phyloP scores from a whole-genome alignment of 2,797 vertebrate genomes.

The Euphonia xanthogaster region DNA sequence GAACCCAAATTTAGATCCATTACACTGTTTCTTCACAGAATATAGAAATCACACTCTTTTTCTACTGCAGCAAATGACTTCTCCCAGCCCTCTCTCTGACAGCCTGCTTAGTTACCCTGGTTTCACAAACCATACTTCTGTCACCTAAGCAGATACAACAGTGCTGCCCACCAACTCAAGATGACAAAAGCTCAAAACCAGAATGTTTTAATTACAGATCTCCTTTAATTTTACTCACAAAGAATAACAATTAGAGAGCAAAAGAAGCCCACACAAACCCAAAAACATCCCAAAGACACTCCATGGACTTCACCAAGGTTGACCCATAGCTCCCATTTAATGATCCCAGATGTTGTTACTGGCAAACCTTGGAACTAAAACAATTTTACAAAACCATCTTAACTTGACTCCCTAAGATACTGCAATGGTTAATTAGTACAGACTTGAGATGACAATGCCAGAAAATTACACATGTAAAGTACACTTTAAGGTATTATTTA shows the following conservation, averaged over 20 bases:
- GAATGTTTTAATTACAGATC: slow-evolving; percentile 29
- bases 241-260: neutral
- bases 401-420: neutral
- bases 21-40: neutral
- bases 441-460: neutral
- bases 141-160: neutral
- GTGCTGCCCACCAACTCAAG: neutral
- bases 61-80: neutral
- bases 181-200: neutral
- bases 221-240: slow-evolving; percentile 5
- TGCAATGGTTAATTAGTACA: neutral
- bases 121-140: neutral
- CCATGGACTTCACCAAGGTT: neutral
- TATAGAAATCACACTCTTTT: neutral
- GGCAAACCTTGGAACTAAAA: neutral
- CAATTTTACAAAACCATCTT: neutral
- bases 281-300: neutral
- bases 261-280: neutral
- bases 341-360: neutral
- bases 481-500: neutral
- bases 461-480: neutral
- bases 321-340: neutral
- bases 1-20: neutral
- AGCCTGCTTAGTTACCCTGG: neutral
- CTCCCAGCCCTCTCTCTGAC: neutral